Conservation (phyloP, 2,797 vertebrate species). For the Chromobotia macracanthus region DNA sequence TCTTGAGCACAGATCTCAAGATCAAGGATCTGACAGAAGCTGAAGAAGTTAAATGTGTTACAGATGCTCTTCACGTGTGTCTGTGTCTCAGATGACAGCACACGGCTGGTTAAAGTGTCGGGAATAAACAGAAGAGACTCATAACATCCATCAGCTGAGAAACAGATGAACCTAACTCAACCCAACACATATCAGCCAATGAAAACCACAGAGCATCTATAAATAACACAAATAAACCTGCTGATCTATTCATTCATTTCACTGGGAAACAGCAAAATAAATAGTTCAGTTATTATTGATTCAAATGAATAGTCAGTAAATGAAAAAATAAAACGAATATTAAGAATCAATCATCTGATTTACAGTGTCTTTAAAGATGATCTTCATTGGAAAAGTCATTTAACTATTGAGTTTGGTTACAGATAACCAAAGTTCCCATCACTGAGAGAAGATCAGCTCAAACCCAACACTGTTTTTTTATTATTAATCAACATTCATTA, state of each 20-base stretch:
- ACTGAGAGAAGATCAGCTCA: too few species aligned
- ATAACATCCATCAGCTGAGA: slow-evolving; percentile 11
- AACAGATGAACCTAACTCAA: not conserved
- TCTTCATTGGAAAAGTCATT: not conserved
- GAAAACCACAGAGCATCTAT: not conserved
- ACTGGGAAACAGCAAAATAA: not conserved
- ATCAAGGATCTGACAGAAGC: not conserved
- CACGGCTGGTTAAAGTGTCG: slow-evolving; percentile 7
- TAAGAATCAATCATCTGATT: not conserved
- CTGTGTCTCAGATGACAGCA: not conserved
- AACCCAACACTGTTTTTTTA: too few species aligned
- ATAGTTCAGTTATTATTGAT: slow-evolving; percentile 7
- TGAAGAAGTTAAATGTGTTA: not conserved
- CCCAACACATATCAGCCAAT: not conserved
- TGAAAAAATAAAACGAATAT: not conserved
- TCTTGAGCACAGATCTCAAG: too few species aligned
- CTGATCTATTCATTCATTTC: not conserved
- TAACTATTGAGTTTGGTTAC: not conserved
- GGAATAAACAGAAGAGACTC: slow-evolving; percentile 9
- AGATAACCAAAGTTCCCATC: not conserved
- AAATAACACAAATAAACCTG: not conserved
- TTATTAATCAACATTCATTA: too few species aligned
- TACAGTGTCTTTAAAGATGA: not conserved
- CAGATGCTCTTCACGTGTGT: not conserved
- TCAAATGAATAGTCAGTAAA: not conserved